These are phyloP conservation scores for Neodiprion fabricii DNA, from an alignment of 1,140 invertebrate genomes.

Conservation along the genomic window DNA sequence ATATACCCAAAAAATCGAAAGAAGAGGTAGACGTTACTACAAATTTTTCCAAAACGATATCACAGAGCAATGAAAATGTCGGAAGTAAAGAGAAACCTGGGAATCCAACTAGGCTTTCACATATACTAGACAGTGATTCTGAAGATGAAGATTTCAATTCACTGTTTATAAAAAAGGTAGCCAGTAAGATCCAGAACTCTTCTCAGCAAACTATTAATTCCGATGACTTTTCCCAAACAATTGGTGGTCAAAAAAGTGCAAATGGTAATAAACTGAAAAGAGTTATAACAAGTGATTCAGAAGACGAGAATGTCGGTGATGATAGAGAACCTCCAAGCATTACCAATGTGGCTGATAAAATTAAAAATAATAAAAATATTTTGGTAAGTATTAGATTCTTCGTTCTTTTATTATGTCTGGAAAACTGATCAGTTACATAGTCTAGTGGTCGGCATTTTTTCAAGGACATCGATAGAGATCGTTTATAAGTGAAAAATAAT, in stretches of 20 bases:
- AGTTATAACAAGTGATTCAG: conserved; percentile 34
- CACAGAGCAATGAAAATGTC: not conserved
- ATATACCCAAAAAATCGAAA: not conserved
- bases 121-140: conserved; percentile 31
- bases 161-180: not conserved
- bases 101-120: conserved; percentile 12
- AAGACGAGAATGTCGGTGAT: conserved; percentile 18
- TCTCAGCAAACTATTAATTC: not conserved
- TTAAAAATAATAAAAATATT: not conserved
- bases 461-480: not conserved
- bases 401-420: not conserved
- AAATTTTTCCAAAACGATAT: not conserved
- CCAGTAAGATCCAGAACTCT: not conserved
- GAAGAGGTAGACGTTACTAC: not conserved
- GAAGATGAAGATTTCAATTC: conserved; percentile 24
- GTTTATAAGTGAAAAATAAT: conserved; percentile 19
- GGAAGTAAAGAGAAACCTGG: not conserved
- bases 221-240: conserved; percentile 8
- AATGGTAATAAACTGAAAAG: not conserved
- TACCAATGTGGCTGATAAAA: not conserved
- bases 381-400: not conserved
- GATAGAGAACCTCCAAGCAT: not conserved
- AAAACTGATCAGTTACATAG: not conserved
- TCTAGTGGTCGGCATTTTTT: not conserved
- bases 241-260: conserved; percentile 17